phyloP scores from a whole-genome alignment of 2,797 vertebrate genomes.

The Lutjanus argentimaculatus region DNA sequence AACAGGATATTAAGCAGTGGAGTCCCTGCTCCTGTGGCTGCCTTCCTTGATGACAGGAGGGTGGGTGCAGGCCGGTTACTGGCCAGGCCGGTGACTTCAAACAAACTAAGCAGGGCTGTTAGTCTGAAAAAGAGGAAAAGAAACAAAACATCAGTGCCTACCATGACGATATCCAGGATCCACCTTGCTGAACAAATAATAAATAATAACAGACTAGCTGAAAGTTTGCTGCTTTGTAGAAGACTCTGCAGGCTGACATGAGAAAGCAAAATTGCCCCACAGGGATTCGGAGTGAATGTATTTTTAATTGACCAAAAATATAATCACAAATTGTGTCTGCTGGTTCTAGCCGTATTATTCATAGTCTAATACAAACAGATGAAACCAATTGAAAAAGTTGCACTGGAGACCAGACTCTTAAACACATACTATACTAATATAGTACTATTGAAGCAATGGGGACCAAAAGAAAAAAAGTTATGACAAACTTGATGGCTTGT shows the following conservation, averaged over 20 bases:
- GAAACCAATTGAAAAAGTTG: constrained; percentile 1
- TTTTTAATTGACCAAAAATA: neutral
- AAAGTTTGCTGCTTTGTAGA: neutral
- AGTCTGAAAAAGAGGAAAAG: constrained; percentile 82
- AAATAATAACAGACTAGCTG: neutral
- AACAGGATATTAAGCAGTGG: constrained; percentile 93
- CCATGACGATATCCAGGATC: neutral
- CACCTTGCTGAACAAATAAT: neutral
- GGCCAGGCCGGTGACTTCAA: constrained; percentile 92
- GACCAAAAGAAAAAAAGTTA: neutral
- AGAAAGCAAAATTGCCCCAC: neutral
- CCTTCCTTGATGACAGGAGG: constrained; percentile 90
- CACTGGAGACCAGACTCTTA: neutral
- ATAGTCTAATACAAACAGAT: no score
- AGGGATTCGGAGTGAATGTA: neutral
- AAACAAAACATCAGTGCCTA: constrained; percentile 17
- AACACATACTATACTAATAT: neutral
- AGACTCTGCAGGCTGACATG: neutral
- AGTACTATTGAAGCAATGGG: neutral
- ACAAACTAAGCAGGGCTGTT: constrained; percentile 90
- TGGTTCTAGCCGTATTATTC: neutral
- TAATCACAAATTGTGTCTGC: neutral
- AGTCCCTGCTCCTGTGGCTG: constrained; percentile 80
- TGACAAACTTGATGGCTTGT: constrained; percentile 92
- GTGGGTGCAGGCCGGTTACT: constrained; percentile 84